A percentile compares a stretch with the other conserved stretches of the same genome.
Evolutionary conservation across 1,140 invertebrate species (phyloP).

Genomic region (Lamellibrachia luymesi): DNA sequence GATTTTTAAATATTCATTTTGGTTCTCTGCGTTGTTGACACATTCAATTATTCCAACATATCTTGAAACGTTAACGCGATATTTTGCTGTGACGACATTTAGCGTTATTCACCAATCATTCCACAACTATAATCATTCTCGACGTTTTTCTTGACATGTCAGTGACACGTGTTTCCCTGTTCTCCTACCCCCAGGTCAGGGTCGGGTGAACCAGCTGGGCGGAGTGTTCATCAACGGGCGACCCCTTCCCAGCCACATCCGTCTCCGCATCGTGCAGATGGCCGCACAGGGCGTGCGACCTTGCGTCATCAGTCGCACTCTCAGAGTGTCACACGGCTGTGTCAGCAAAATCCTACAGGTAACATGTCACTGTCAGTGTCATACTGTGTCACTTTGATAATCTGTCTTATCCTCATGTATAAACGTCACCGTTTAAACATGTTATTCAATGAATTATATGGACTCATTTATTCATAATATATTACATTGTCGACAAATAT

Average conservation of each 20-base stretch:
- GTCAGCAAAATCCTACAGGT: neutral
- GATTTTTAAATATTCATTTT: too few species aligned
- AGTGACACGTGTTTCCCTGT: neutral
- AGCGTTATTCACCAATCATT: too few species aligned
- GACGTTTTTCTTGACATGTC: neutral
- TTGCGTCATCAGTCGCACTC: constrained; percentile 19
- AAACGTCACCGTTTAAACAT: too few species aligned
- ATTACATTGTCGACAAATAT: neutral
- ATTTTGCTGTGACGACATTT: too few species aligned
- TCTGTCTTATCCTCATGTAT: too few species aligned
- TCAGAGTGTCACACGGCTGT: neutral
- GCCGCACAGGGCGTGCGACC: constrained; percentile 69
- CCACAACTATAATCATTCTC: too few species aligned
- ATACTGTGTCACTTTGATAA: neutral
- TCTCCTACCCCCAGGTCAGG: constrained; percentile 46
- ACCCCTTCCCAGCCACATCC: constrained; percentile 77
- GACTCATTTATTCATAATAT: neutral
- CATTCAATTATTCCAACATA: too few species aligned
- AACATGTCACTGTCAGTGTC: neutral
- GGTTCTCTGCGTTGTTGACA: too few species aligned
- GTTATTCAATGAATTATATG: too few species aligned
- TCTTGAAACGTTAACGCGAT: too few species aligned
- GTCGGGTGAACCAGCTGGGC: constrained; percentile 86
- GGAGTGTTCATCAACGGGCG: constrained; percentile 91
- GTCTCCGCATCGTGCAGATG: constrained; percentile 84